Base-by-base conservation (phyloP, 2,888 invertebrate genomes). In the Drosophila basisetae region DNA sequence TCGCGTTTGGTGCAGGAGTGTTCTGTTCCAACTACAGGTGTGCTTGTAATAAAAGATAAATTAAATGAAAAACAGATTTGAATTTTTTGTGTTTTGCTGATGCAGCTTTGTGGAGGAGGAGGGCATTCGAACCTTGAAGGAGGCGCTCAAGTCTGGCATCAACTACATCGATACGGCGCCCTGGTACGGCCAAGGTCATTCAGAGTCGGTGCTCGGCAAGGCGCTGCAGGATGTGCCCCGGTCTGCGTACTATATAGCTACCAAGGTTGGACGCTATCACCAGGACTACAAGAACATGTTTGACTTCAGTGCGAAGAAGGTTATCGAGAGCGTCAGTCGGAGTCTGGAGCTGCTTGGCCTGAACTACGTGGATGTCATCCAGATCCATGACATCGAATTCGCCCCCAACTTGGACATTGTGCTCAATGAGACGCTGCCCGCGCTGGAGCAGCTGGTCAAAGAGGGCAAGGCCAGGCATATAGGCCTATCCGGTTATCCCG, bases 331-430 rank as follows among this genome's bases (percentile, higher is more conserved):
- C 84, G 95, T 99, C 13, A 95, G 97, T 64, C 95, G 94, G 62
- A 98, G 98, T 76, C 94, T 99, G 55, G 91, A 94, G 68, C 94
- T 95, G 22, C 94, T 99, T 18, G 96, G 96, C 0, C 89, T 98
- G 68, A 96, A 96, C 73, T 98, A 97, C 92, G 95, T 99, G 0
- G 99, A 99, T 92, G 93, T 99, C 33, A 95, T 99, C 90, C 98
- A 98, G 98, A 95, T 98, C n/a, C 99, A 99, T 90, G 99, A 99
- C 90, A 94, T 97, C 64, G 98, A 98, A 88, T 99, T 98, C 92
- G 97, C 97, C 0, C 95, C 96, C 9, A 95, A 95, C 74, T 92
- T 96, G 28, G 96, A 97, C 50, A 93, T 96, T 13, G 94, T 99
- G 5, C 83, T 98, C 0, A 96, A 96, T 61, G 98, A 99, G 93